Conservation (phyloP, 1,140 invertebrate species). For the Drosophila tsacasi region DNA sequence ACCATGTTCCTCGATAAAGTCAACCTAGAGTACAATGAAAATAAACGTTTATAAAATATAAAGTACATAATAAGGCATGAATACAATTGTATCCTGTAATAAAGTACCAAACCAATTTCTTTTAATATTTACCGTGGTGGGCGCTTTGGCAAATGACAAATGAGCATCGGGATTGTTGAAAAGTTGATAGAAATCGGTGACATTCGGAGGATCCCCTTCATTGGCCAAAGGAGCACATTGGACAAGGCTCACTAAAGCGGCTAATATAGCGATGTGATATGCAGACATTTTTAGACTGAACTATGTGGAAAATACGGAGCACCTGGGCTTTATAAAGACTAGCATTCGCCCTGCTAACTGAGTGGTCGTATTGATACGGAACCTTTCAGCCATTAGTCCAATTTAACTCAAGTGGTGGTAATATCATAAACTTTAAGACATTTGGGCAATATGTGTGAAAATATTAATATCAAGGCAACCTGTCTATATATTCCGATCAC, state of each 20-base stretch:
- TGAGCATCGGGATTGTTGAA: constrained; percentile 46
- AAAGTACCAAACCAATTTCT: not conserved
- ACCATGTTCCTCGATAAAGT: constrained; percentile 36
- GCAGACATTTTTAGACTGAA: no score
- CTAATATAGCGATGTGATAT: not conserved
- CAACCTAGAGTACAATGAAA: not conserved
- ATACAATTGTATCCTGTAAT: no score
- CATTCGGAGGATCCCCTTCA: not conserved
- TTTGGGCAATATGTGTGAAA: not conserved
- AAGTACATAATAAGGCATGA: not conserved
- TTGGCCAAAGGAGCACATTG: not conserved
- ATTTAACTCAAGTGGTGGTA: not conserved
- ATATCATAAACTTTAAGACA: not conserved
- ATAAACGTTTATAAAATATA: not conserved
- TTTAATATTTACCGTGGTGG: constrained; percentile 42
- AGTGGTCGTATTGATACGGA: constrained; percentile 24
- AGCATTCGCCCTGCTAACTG: not conserved
- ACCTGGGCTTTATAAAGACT: constrained; percentile 19
- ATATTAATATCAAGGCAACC: not conserved
- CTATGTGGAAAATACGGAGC: no score
- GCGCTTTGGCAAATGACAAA: constrained; percentile 20
- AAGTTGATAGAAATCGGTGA: constrained; percentile 30
- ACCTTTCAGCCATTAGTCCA: no score
- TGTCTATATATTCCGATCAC: no score
- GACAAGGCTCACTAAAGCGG: constrained; percentile 5